These are phyloP conservation scores for Benthosema pterotum DNA, from an alignment of 2,797 vertebrate genomes.

Conservation along the genomic window DNA sequence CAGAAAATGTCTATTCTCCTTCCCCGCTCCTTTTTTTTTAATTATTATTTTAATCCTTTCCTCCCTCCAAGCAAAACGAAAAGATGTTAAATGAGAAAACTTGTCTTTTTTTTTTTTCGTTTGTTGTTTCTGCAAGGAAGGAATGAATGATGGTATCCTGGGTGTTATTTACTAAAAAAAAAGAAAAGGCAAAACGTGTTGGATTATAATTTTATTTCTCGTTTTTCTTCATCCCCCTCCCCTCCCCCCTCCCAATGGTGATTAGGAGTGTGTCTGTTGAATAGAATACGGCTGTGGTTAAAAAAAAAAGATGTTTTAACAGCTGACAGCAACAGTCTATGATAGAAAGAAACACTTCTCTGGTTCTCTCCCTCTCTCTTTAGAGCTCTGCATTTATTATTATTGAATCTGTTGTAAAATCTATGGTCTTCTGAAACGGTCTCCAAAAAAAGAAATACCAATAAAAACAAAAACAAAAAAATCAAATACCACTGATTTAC, in stretches of 20 bases:
- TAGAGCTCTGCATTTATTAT: conserved; percentile 93
- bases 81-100: conserved; percentile 56
- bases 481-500: conserved; percentile 79
- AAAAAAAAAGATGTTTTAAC: background rate
- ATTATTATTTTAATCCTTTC: conserved; percentile 82
- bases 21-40: conserved; percentile 74
- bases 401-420: conserved; percentile 91
- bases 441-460: conserved; percentile 69
- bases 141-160: conserved; percentile 78
- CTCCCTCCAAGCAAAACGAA: conserved; percentile 81
- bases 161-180: conserved; percentile 73
- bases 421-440: conserved; percentile 86
- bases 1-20: conserved; percentile 74
- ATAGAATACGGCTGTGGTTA: conserved; percentile 72
- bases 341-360: conserved; percentile 90
- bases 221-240: conserved; percentile 39
- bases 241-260: conserved; percentile 83
- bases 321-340: conserved; percentile 65
- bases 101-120: conserved; percentile 59
- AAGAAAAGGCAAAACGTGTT: conserved; percentile 70
- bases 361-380: conserved; percentile 84
- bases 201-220: conserved; percentile 55
- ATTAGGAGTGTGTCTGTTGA: conserved; percentile 94
- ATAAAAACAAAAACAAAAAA: conserved; percentile 79
- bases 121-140: conserved; percentile 61